Percentiles rank a stretch among this genome's conserved stretches.
These are phyloP conservation scores for Lasioglossum vierecki DNA, from an alignment of 2,888 invertebrate genomes.

Conservation along the genomic window DNA sequence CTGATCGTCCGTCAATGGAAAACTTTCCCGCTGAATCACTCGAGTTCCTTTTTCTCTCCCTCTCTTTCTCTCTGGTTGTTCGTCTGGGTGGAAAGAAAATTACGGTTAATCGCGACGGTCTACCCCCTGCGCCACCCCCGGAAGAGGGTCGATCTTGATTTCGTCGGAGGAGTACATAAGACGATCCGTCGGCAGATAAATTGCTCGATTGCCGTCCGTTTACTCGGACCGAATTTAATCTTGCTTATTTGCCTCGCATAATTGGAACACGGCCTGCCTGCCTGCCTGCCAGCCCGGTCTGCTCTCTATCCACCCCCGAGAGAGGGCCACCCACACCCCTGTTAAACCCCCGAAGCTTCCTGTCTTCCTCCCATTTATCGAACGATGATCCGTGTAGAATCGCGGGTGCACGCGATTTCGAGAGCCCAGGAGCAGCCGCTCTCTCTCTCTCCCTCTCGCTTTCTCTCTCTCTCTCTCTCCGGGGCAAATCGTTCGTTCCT, in stretches of 20 bases:
- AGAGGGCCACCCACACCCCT: background rate
- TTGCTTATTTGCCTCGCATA: conserved; percentile 67
- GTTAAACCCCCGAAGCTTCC: conserved; percentile 13
- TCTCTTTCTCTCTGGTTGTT: background rate
- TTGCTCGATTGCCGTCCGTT: conserved; percentile 61
- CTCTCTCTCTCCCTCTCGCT: background rate
- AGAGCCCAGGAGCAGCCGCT: conserved; percentile 1
- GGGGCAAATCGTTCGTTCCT: conserved; percentile 46
- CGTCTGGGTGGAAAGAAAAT: conserved; percentile 11
- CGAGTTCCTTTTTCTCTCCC: background rate
- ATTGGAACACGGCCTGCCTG: conserved; percentile 61
- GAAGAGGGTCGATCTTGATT: conserved; percentile 58
- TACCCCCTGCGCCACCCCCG: conserved; percentile 3
- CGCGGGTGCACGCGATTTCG: conserved; percentile 39
- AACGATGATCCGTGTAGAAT: conserved; percentile 50
- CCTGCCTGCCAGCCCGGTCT: background rate
- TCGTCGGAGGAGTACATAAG: conserved; percentile 48
- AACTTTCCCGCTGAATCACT: conserved; percentile 11
- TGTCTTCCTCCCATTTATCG: conserved; percentile 48
- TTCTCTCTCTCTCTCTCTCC: background rate
- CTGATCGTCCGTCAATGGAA: background rate
- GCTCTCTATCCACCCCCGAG: conserved; percentile 8
- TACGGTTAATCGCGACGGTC: conserved; percentile 21
- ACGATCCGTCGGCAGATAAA: conserved; percentile 57
- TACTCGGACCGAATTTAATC: conserved; percentile 66